Evolutionary conservation across 2,888 invertebrate genomes (phyloP).

Genomic region (Lycia hirtaria): DNA sequence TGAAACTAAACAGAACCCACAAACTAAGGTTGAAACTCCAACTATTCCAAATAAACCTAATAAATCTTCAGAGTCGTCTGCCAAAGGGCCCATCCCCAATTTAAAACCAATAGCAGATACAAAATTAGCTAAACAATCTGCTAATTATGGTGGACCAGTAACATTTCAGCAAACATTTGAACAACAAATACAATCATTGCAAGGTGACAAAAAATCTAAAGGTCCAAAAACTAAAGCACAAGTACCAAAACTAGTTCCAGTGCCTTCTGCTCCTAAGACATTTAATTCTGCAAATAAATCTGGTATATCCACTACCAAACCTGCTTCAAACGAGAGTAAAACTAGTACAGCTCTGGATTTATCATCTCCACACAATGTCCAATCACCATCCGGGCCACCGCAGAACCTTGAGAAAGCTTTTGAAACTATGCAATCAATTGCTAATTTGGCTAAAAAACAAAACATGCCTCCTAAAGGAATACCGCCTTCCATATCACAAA

Average conservation of each 20-base stretch:
- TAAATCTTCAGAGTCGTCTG: slow-evolving; percentile 69
- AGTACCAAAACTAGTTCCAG: slow-evolving; percentile 78
- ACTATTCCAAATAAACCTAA: slow-evolving; percentile 52
- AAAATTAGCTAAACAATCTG: slow-evolving; percentile 72
- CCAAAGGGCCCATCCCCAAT: slow-evolving; percentile 81
- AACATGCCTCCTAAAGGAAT: slow-evolving; percentile 67
- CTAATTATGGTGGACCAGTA: slow-evolving; percentile 70
- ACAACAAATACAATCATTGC: slow-evolving; percentile 74
- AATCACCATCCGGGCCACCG: slow-evolving; percentile 71
- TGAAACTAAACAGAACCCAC: slow-evolving; percentile 53
- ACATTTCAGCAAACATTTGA: slow-evolving; percentile 84
- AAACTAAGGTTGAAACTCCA: slow-evolving; percentile 56
- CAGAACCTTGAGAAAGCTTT: slow-evolving; percentile 75
- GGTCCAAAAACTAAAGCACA: slow-evolving; percentile 76
- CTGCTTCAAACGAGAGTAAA: slow-evolving; percentile 61
- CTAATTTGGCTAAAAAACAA: slow-evolving; percentile 81
- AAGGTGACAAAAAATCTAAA: slow-evolving; percentile 77
- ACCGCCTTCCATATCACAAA: slow-evolving; percentile 61
- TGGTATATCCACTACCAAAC: slow-evolving; percentile 57
- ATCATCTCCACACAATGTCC: slow-evolving; percentile 76
- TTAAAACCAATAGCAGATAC: slow-evolving; percentile 82
- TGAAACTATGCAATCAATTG: slow-evolving; percentile 83
- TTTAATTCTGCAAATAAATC: slow-evolving; percentile 71
- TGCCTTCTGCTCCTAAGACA: slow-evolving; percentile 74
- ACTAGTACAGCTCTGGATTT: slow-evolving; percentile 76